A percentile compares a stretch with the other conserved stretches of the same genome.
phyloP scores from a whole-genome alignment of 2,888 invertebrate genomes.

The Calameuta filiformis region DNA sequence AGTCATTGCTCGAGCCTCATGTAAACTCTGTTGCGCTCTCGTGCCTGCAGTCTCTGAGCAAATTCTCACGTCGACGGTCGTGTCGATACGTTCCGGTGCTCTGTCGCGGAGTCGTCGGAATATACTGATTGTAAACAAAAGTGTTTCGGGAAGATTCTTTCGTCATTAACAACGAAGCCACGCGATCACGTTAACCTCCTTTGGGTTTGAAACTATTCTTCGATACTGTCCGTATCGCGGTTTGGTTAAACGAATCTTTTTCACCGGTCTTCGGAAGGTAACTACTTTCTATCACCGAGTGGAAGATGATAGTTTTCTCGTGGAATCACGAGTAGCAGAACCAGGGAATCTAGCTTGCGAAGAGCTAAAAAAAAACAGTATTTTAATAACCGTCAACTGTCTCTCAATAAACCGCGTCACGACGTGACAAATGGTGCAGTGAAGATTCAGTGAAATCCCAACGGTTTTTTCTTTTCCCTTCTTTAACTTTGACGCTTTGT shows the following conservation, averaged over 20 bases:
- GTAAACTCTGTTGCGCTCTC: conserved; percentile 51
- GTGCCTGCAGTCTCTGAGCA: conserved; percentile 40
- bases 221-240: not conserved
- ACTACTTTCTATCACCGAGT: not conserved
- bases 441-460: conserved; percentile 26
- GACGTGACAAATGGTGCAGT: conserved; percentile 45
- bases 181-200: not conserved
- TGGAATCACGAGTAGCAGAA: not conserved
- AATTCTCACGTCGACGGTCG: not conserved
- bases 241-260: not conserved
- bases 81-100: not conserved
- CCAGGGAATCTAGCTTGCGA: not conserved
- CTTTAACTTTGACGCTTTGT: not conserved
- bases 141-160: not conserved
- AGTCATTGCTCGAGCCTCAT: conserved; percentile 53
- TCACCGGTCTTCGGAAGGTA: not conserved
- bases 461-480: conserved; percentile 6
- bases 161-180: not conserved
- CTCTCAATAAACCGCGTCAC: not conserved
- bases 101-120: not conserved
- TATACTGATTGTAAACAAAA: not conserved
- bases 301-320: not conserved
- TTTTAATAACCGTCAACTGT: not conserved
- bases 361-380: not conserved
- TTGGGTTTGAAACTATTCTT: not conserved